These are phyloP conservation scores for Tricholaema leucomelas DNA, from an alignment of 2,113 vertebrate species.

Conservation along the genomic window DNA sequence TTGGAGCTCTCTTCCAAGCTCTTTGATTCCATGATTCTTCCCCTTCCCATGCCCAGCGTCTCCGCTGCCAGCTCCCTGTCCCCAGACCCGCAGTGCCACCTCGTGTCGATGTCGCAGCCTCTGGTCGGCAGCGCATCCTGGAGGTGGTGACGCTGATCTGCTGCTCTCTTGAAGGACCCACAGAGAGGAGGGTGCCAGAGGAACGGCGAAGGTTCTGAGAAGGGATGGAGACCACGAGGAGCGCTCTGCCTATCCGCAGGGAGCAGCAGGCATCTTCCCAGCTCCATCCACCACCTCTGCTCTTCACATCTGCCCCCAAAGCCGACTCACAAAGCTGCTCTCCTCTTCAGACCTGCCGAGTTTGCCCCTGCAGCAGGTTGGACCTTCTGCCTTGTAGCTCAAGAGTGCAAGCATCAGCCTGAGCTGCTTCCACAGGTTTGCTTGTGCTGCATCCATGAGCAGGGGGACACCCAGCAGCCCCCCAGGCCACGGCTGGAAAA, in stretches of 20 bases:
- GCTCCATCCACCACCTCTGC: accelerated
- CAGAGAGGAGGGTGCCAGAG: too few species aligned
- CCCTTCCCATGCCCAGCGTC: accelerated
- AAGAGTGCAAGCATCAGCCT: accelerated
- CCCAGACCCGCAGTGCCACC: not conserved
- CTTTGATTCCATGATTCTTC: too few species aligned
- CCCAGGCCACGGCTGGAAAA: not conserved
- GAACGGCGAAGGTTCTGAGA: not conserved
- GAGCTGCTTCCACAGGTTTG: not conserved
- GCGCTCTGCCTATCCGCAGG: not conserved
- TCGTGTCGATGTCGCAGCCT: not conserved
- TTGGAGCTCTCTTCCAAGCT: too few species aligned
- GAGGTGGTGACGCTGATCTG: not conserved
- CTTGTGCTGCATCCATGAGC: not conserved
- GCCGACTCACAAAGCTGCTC: not conserved
- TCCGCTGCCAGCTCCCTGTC: not conserved
- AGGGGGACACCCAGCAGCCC: not conserved
- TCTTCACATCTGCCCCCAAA: not conserved
- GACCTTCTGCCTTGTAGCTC: not conserved
- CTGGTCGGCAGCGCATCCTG: not conserved
- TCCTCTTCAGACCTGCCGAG: not conserved
- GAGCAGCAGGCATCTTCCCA: not conserved
- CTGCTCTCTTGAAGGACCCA: not conserved
- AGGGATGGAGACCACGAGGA: not conserved
- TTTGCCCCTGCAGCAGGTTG: not conserved